Base-by-base conservation (phyloP, 1,140 invertebrate genomes). In the Agrypnia vestita region DNA sequence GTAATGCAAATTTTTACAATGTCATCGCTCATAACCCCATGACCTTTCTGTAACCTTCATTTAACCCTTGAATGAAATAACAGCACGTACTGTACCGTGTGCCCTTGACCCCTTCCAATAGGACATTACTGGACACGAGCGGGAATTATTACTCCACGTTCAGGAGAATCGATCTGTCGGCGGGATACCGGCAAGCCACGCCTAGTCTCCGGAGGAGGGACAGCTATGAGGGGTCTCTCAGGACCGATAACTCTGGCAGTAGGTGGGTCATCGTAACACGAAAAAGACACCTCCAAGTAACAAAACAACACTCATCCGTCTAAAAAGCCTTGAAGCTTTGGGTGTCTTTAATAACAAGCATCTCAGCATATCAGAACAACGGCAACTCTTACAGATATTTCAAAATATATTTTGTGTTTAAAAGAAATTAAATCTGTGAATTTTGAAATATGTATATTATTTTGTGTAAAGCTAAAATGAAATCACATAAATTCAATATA, bases 161-260 rank as follows among this genome's bases (percentile, higher is more conserved):
- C 83, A 82, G 84, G 35, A 78, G 74, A 59, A 84, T 82, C 77
- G 84, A 84, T 69, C 51, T 62, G 35, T 62, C 21, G 13, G 44
- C 77, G 17, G 53, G 35, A 19, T 78, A 79, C 76, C 53, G 67
- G 44, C 64, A 61, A 46, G 46, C 78, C 25, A 19, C 69, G 4
- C 25, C 25, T 81, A 78, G 84, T 76, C 82, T 85, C 44, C 49
- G 76, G 61, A 59, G 55, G 9, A 67, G 78, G 59, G 81, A 75
- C 61, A 86, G 84, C 84, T 35, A 35, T 35, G 25, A 35, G 6
- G 79, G 84, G 43, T 87, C 87, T 61, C 84, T 88, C 59, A 84
- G 86, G 82, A 87, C 87, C 12, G 87, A 89, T 84, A 76, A 84
- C 78, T 89, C 88, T 78, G 88, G 88, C 62, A 84, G 83, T 87